These are phyloP conservation scores for Archivesica marissinica DNA, from an alignment of 1,140 invertebrate species.

Conservation along the genomic window DNA sequence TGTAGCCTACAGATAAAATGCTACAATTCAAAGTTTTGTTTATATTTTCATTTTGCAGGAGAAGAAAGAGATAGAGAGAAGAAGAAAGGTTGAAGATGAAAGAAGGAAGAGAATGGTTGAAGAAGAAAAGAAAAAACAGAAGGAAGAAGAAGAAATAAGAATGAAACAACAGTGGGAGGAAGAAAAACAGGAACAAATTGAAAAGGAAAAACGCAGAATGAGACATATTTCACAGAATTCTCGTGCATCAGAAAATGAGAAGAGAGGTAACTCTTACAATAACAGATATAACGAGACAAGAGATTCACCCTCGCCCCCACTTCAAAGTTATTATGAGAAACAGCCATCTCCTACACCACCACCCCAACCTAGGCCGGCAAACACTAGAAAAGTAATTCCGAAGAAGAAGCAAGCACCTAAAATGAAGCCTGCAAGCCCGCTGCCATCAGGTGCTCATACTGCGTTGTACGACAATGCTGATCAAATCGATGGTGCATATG, in stretches of 20 bases:
- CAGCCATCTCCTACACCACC: slow-evolving; percentile 50
- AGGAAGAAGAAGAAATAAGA: slow-evolving; percentile 63
- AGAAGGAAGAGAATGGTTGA: slow-evolving; percentile 67
- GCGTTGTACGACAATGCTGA: slow-evolving; percentile 68
- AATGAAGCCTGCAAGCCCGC: slow-evolving; percentile 37
- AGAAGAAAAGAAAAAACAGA: slow-evolving; percentile 76
- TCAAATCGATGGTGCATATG: slow-evolving; percentile 64
- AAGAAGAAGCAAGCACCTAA: slow-evolving; percentile 11
- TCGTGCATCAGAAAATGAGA: slow-evolving; percentile 50
- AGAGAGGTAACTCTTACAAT: slow-evolving; percentile 45
- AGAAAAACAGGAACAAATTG: slow-evolving; percentile 52
- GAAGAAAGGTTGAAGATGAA: slow-evolving; percentile 56
- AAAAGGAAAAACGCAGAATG: slow-evolving; percentile 56
- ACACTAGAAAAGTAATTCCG: slow-evolving; percentile 15
- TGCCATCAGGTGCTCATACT: slow-evolving; percentile 44
- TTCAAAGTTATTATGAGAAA: slow-evolving; percentile 16
- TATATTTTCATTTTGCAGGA: slow-evolving; percentile 56
- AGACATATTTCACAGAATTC: slow-evolving; percentile 44
- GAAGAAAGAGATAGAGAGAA: slow-evolving; percentile 55
- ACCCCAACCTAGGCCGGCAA: slow-evolving; percentile 62
- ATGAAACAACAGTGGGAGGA: slow-evolving; percentile 64
- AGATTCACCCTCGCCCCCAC: slow-evolving; percentile 47
- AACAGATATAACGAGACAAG: background rate
- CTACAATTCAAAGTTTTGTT: background rate
- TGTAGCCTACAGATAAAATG: no score